These are phyloP conservation scores for Bicyclus anynana DNA, from an alignment of 1,140 invertebrate genomes.

Conservation along the genomic window DNA sequence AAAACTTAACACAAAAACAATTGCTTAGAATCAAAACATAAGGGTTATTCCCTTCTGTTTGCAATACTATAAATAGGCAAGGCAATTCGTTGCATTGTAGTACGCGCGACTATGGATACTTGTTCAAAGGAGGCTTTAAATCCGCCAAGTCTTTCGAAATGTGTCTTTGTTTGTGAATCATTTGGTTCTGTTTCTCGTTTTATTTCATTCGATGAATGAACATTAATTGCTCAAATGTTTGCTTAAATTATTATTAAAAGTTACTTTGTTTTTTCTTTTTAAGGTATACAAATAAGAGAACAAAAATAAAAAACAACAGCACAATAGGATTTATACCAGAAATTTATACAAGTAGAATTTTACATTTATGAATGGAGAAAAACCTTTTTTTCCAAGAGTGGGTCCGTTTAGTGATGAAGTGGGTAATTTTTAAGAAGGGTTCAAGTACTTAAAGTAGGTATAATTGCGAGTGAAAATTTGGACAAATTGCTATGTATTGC, in stretches of 20 bases:
- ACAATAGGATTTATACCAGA: no score
- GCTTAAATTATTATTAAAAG: background rate
- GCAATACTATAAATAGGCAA: conserved; percentile 21
- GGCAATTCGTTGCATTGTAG: conserved; percentile 19
- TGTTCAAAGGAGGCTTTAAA: conserved; percentile 27
- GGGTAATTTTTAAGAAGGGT: background rate
- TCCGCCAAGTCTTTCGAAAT: conserved; percentile 25
- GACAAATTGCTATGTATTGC: no score
- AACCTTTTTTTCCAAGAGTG: no score
- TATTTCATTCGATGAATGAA: conserved; percentile 2
- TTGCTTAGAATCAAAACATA: background rate
- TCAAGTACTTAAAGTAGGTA: background rate
- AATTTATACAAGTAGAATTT: no score
- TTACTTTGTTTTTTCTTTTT: no score
- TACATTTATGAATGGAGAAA: no score
- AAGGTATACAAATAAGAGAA: no score
- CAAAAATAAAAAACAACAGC: no score
- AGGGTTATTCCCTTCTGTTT: conserved; percentile 13
- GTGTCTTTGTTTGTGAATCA: conserved; percentile 21
- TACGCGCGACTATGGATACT: conserved; percentile 20
- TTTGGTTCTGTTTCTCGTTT: conserved; percentile 4
- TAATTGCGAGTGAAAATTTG: background rate
- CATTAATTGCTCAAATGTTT: no score
- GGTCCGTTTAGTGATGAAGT: background rate
- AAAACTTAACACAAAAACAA: background rate